phyloP scores from a whole-genome alignment of 2,113 vertebrate species.

The Hymenochirus boettgeri region DNA sequence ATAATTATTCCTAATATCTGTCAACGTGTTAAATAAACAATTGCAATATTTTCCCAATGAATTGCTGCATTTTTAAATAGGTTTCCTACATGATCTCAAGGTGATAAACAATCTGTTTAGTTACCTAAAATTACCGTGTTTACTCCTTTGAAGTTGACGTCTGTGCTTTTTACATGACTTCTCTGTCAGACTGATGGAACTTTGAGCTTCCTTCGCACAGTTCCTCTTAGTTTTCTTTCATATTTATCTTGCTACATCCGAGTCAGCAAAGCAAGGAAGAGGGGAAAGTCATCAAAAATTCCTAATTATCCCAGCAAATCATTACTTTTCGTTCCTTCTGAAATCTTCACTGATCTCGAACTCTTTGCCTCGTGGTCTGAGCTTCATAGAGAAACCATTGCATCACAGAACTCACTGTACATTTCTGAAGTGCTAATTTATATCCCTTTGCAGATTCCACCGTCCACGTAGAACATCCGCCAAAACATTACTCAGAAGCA shows the following conservation, averaged over 20 bases:
- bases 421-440: neutral
- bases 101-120: too few relatives aligned
- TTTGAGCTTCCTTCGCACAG: neutral
- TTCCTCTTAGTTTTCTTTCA: neutral
- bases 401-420: neutral
- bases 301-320: neutral
- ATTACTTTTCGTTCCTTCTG: neutral
- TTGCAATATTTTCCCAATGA: too few relatives aligned
- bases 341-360: neutral
- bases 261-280: conserved; percentile 1
- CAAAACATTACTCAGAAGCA: conserved; percentile 13
- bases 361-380: neutral
- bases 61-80: too few relatives aligned
- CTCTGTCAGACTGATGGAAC: neutral
- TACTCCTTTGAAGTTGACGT: neutral
- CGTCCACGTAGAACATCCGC: neutral
- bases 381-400: neutral
- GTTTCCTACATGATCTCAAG: too few relatives aligned
- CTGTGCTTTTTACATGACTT: neutral
- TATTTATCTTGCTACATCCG: conserved; percentile 4
- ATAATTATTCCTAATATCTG: too few relatives aligned
- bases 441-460: neutral
- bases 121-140: too few relatives aligned
- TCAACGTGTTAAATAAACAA: too few relatives aligned
- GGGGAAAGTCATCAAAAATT: too few relatives aligned